Evolutionary conservation across 2,113 vertebrate species (phyloP).

Genomic region (Heteronetta atricapilla): DNA sequence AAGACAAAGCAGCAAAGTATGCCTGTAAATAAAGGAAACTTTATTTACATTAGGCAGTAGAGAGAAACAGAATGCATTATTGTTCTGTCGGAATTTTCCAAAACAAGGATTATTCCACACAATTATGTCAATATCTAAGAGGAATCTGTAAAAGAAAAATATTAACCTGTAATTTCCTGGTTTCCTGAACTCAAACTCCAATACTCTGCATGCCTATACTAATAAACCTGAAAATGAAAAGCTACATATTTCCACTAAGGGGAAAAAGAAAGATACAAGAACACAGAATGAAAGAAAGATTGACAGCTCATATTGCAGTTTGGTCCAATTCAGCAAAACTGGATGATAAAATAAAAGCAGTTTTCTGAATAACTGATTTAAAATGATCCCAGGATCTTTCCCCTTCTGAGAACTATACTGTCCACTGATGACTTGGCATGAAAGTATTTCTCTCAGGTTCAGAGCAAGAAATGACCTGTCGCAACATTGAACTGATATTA

Average conservation of each 20-base stretch:
- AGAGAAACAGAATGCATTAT: not conserved
- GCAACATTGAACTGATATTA: not conserved
- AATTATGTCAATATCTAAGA: not conserved
- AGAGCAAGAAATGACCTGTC: not conserved
- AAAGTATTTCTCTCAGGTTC: not conserved
- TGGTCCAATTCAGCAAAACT: not conserved
- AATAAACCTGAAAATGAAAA: not conserved
- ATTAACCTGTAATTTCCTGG: not conserved
- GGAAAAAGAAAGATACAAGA: not conserved
- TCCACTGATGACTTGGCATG: not conserved
- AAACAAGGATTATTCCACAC: not conserved
- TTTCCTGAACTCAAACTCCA: not conserved
- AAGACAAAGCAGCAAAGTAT: not conserved
- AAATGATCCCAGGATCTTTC: not conserved
- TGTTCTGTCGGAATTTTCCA: not conserved
- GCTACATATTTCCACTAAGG: not conserved
- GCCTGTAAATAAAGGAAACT: not conserved
- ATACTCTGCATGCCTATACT: not conserved
- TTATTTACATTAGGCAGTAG: not conserved
- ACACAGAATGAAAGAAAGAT: not conserved
- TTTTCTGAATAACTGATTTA: not conserved
- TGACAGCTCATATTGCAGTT: too few relatives aligned
- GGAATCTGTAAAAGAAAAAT: not conserved
- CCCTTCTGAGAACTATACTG: not conserved
- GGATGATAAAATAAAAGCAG: not conserved